A percentile compares a stretch with the other conserved stretches of the same genome.
Evolutionary conservation across 2,888 invertebrate species (phyloP).

Genomic region (Pterobdella sp.): DNA sequence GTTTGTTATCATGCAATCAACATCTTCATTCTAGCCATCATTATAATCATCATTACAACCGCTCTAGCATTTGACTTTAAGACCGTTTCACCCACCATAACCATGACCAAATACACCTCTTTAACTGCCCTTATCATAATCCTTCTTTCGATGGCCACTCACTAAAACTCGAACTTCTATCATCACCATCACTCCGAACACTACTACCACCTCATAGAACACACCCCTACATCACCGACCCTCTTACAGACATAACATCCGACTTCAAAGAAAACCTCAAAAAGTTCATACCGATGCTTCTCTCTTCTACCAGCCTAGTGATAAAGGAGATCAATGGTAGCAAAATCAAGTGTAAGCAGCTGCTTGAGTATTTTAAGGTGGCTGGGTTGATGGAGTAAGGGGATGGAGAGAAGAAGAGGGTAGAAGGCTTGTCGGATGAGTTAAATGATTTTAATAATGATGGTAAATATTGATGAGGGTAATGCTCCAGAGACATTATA

Average conservation of each 20-base stretch:
- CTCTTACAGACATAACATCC: slow-evolving; percentile 71
- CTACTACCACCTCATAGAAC: not conserved
- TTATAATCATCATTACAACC: not conserved
- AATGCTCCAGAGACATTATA: too few relatives aligned
- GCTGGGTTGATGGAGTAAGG: too few relatives aligned
- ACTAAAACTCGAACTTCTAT: not conserved
- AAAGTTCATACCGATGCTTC: slow-evolving; percentile 76
- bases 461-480: too few relatives aligned
- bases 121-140: not conserved
- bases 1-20: slow-evolving; percentile 39
- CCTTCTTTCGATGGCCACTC: not conserved
- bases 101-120: not conserved
- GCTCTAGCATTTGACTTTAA: not conserved
- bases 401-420: too few relatives aligned
- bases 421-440: too few relatives aligned
- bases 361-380: slow-evolving; percentile 88
- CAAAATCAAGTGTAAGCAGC: slow-evolving; percentile 79
- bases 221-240: too few relatives aligned
- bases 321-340: slow-evolving; percentile 93
- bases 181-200: not conserved
- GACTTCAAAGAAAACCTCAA: slow-evolving; percentile 83
- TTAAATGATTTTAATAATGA: not conserved
- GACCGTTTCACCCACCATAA: not conserved
- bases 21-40: not conserved
- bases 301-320: slow-evolving; percentile 82